Percentiles rank a stretch among this genome's conserved stretches.
These are phyloP conservation scores for Anolis apletophallus DNA, from an alignment of 2,797 vertebrate species.

Conservation along the genomic window DNA sequence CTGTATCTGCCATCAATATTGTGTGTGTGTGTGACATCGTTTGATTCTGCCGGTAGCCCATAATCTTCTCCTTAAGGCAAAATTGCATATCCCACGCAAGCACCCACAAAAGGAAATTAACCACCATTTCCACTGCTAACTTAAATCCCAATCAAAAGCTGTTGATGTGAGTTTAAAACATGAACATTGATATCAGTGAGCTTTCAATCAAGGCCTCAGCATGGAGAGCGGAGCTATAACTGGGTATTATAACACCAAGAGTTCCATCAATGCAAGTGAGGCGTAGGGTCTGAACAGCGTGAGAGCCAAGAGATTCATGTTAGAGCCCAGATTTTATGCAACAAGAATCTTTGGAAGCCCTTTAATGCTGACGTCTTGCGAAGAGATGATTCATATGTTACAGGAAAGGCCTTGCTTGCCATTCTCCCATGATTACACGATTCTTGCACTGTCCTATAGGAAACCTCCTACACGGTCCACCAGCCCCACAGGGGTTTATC, in stretches of 20 bases:
- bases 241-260: not conserved
- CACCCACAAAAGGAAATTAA: conserved; percentile 45
- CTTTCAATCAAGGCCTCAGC: conserved; percentile 23
- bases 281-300: not conserved
- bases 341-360: conserved; percentile 10
- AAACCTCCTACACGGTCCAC: not conserved
- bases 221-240: not conserved
- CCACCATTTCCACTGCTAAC: conserved; percentile 16
- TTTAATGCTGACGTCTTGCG: not conserved
- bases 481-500: not conserved
- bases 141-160: not conserved
- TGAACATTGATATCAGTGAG: rapidly evolving
- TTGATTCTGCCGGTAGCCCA: conserved; percentile 30
- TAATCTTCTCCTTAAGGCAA: conserved; percentile 46
- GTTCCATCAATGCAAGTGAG: not conserved
- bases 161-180: conserved; percentile 22
- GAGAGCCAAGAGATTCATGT: not conserved
- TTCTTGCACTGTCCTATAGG: not conserved
- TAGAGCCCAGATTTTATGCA: not conserved
- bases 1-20: conserved; percentile 50
- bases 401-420: not conserved
- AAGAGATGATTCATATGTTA: not conserved
- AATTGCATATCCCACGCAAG: conserved; percentile 1
- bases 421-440: not conserved
- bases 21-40: conserved; percentile 17